phyloP scores from a whole-genome alignment of 2,797 vertebrate genomes.

The Sebastes trivittatus region DNA sequence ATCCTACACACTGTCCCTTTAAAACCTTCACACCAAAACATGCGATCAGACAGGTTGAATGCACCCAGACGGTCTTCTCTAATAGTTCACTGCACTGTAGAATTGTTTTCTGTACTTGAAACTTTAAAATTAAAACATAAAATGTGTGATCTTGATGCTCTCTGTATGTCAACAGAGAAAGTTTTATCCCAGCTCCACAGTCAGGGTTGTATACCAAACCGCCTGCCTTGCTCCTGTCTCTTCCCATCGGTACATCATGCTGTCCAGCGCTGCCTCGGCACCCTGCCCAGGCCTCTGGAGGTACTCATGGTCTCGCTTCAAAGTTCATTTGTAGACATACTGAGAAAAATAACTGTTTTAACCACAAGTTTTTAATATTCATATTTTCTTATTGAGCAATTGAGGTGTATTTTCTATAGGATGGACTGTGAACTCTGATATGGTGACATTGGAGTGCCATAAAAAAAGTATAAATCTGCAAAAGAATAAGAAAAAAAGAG shows the following conservation, averaged over 20 bases:
- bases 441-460: no score
- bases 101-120: neutral
- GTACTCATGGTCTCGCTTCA: neutral
- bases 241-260: slow-evolving; percentile 86
- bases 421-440: neutral
- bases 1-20: neutral
- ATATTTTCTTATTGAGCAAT: neutral
- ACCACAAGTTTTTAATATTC: neutral
- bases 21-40: neutral
- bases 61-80: neutral
- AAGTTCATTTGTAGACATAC: neutral
- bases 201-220: slow-evolving; percentile 80
- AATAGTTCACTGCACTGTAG: neutral
- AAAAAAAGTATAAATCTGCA: neutral
- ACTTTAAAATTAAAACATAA: neutral
- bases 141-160: neutral
- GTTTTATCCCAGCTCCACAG: slow-evolving; percentile 81
- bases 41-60: neutral
- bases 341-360: neutral
- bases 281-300: slow-evolving; percentile 22
- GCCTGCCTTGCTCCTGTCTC: slow-evolving; percentile 80
- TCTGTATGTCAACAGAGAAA: slow-evolving; percentile 36
- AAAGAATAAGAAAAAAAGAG: neutral
- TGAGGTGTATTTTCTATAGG: neutral
- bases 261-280: slow-evolving; percentile 53